Base-by-base conservation (phyloP, 53 echinoderm and acorn worm species). In the Temnopleurus reevesii region DNA sequence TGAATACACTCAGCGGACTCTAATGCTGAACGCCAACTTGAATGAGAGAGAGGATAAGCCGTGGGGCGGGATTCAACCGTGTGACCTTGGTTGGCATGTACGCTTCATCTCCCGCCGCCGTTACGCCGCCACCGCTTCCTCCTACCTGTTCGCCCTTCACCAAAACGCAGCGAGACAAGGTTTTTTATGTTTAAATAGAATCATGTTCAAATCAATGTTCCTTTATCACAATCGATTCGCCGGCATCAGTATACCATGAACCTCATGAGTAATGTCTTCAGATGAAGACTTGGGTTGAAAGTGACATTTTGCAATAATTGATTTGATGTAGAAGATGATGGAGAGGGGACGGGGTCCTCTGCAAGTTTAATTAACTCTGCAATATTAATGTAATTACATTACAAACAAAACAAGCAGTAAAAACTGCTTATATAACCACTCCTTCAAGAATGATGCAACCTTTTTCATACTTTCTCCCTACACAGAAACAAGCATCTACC, bases 191-290 rank as follows among this genome's bases (percentile, higher is more conserved):
- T 15, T n/a, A n/a, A 65, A 71, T 21, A 38, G 71, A 71, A 71
- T 71, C 41, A 71, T 71, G 71, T 71, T 71, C 71, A 71, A 71
- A 71, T 71, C 71, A 41, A 71, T 71, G 71, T 71, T 21, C 21
- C n/a, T n/a, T n/a, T n/a, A n/a, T n/a, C n/a, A n/a, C n/a, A n/a
- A n/a, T n/a, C n/a, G n/a, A n/a, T n/a, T n/a, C n/a, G n/a, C n/a
- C n/a, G n/a, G n/a, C n/a, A n/a, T n/a, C n/a, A n/a, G n/a, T n/a
- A n/a, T n/a, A n/a, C n/a, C n/a, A n/a, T n/a, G 41, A 38, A n/a
- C 36, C 1, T 36, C 71, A 21, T 0, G 36, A 41, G 43, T 2
- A 21, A 1, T 15, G 12, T 8, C 7, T 38, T 41, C 71, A 71
- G 19, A 38, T 71, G n/a, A 38, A 38, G 71, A 43, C 36, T n/a